Evolutionary conservation across 2,113 vertebrate genomes (phyloP).

Genomic region (Mastomys natalensis): DNA sequence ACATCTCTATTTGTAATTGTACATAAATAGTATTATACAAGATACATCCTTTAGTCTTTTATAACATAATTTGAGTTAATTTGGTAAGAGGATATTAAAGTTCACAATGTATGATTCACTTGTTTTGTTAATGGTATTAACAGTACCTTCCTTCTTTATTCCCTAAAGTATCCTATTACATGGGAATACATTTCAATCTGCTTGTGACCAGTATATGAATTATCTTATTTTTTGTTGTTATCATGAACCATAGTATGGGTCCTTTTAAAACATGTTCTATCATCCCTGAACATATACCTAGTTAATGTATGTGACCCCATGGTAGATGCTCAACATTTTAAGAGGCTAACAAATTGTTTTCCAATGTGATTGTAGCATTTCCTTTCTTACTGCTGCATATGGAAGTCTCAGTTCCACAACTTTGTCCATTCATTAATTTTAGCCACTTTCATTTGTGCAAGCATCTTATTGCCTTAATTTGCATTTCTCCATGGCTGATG

Average conservation of each 20-base stretch:
- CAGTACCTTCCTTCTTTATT: conserved; percentile 18
- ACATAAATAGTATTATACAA: neutral
- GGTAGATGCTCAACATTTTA: neutral
- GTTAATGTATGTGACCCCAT: neutral
- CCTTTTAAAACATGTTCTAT: neutral
- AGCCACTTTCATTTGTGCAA: neutral
- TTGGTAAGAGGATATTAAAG: neutral
- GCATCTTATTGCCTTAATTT: conserved; percentile 12
- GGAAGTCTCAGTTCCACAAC: neutral
- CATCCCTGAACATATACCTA: neutral
- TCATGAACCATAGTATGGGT: neutral
- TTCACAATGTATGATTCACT: neutral
- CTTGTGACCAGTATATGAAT: neutral
- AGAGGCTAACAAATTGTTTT: neutral
- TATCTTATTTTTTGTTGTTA: neutral
- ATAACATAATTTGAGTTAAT: neutral
- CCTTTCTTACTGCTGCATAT: neutral
- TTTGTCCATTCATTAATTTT: neutral
- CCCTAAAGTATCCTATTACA: neutral
- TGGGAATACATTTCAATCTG: neutral
- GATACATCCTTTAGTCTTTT: neutral
- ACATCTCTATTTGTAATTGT: neutral
- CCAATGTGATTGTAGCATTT: neutral
- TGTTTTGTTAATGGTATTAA: neutral
- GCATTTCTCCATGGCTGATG: neutral